Base-by-base conservation (phyloP, 2,888 invertebrate genomes). In the Tetragonisca angustula region DNA sequence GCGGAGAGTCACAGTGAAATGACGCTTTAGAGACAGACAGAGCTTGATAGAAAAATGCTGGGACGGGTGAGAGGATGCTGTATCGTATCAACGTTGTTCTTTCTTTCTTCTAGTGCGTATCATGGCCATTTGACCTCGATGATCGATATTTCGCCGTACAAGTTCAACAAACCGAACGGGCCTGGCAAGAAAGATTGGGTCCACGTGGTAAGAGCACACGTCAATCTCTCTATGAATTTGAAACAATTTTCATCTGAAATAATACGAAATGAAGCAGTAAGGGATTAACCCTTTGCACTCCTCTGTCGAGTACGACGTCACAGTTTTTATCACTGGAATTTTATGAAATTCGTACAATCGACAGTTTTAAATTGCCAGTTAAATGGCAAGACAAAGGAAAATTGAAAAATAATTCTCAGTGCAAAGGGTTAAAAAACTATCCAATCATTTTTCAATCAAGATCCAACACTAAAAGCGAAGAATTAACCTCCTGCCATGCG, bases 91-190 rank as follows among this genome's bases (percentile, higher is more conserved):
- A 72, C 17, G 67, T 83, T 65, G 52, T 75, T 61, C 74, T 83
- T 88, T 92, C 75, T 76, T 91, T 87, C 75, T 93, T 93, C 83
- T 96, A 99, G 99, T 96, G 99, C 99, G 80, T 99, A 99, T 96
- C 99, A 99, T 95, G 99, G 99, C 87, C 99, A 99, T 95, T 96
- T 99, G 94, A 97, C 97, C 81, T 97, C 99, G 85, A 97, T 98
- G 95, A 99, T 99, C 95, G 98, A 99, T 95, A 97, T 99, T 94
- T 99, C 99, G 89, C 99, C 99, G 78, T 99, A 99, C 96, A 99
- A 99, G 95, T 98, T 99, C 95, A 98, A 98, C 95, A 97, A 97
- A 92, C 97, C 98, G 79, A 98, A 98, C 91, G 97, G 97, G 88
- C 96, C 97, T 87, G 96, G 97, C 85, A 97, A 98, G 94, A 97